Conservation (phyloP, 2,888 invertebrate species). For the Stenolophus ochropezus region DNA sequence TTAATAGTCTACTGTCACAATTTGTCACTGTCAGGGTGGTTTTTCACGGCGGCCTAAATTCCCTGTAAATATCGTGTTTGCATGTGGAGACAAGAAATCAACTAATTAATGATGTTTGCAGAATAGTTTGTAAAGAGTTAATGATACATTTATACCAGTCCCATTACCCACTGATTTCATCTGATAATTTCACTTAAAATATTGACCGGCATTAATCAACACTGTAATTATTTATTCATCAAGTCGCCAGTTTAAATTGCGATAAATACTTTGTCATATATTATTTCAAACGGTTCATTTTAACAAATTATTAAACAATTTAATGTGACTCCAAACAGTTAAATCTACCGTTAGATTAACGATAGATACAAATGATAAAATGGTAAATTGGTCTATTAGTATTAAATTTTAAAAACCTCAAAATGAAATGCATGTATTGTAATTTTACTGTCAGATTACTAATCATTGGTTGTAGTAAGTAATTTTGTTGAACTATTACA, state of each 20-base stretch:
- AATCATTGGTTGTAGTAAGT: too few species aligned
- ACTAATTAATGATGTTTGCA: not conserved
- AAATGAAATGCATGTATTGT: too few species aligned
- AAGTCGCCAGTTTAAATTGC: not conserved
- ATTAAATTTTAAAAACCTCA: too few species aligned
- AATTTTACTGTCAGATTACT: too few species aligned
- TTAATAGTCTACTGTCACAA: constrained; percentile 52
- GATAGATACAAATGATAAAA: too few species aligned
- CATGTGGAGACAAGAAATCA: not conserved
- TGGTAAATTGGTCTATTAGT: too few species aligned
- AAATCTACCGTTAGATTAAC: too few species aligned
- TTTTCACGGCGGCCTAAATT: constrained; percentile 1
- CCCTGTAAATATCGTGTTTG: not conserved
- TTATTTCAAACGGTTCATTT: too few species aligned
- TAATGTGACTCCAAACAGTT: too few species aligned
- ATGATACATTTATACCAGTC: not conserved
- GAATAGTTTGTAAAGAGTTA: not conserved
- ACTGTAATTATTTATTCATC: not conserved
- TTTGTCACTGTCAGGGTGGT: constrained; percentile 51
- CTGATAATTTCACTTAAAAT: not conserved
- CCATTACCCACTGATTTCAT: not conserved
- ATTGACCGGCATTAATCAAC: not conserved
- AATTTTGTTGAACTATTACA: too few species aligned
- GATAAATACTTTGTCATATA: not conserved
- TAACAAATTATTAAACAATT: too few species aligned